Evolutionary conservation across 2,888 invertebrate genomes (phyloP).

Genomic region (Tachystola acroxantha): DNA sequence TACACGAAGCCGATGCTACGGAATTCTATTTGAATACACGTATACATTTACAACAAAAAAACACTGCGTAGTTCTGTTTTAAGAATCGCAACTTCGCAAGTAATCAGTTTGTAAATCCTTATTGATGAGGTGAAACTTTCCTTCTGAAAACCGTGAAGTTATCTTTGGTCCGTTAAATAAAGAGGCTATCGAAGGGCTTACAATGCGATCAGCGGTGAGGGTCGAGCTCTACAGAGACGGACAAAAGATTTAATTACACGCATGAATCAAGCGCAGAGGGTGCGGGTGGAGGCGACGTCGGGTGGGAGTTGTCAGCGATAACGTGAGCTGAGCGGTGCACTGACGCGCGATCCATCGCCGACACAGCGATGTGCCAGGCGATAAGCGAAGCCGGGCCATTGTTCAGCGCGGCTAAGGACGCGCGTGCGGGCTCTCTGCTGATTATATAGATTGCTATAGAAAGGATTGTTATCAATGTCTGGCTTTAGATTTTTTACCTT

Average conservation of each 20-base stretch:
- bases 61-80: too few relatives aligned
- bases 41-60: too few relatives aligned
- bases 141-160: constrained; percentile 27
- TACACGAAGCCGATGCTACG: neutral
- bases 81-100: too few relatives aligned
- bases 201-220: constrained; percentile 51
- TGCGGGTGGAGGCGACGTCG: constrained; percentile 27
- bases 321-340: constrained; percentile 47
- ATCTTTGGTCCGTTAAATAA: constrained; percentile 51
- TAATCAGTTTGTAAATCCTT: constrained; percentile 51
- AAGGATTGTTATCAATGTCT: constrained; percentile 12
- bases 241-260: constrained; percentile 78
- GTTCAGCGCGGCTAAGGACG: constrained; percentile 40
- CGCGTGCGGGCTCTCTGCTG: constrained; percentile 55
- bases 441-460: constrained; percentile 33
- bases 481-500: neutral
- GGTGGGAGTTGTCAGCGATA: constrained; percentile 37
- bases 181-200: constrained; percentile 50
- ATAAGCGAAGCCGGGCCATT: constrained; percentile 46
- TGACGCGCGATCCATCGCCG: constrained; percentile 44
- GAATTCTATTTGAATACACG: constrained; percentile 4
- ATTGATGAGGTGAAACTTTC: constrained; percentile 47
- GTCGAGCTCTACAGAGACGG: constrained; percentile 47
- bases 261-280: constrained; percentile 68
- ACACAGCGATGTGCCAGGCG: constrained; percentile 37